phyloP scores from a whole-genome alignment of 2,113 vertebrate species.

The Ciconia maguari region DNA sequence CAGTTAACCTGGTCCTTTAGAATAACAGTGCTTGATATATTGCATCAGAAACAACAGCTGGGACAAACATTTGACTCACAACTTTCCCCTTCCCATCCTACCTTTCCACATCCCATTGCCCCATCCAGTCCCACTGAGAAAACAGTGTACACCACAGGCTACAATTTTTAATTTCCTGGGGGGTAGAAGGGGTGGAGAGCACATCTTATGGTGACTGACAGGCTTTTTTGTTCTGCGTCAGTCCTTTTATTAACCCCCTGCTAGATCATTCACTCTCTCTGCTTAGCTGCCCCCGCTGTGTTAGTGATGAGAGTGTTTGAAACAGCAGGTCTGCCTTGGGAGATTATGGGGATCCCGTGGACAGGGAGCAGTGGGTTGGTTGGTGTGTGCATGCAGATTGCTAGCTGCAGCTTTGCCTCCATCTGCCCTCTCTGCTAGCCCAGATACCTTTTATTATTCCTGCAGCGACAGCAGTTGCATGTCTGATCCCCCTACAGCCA shows the following conservation, averaged over 20 bases:
- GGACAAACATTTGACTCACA: background rate
- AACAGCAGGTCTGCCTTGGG: constrained; percentile 67
- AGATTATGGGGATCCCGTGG: constrained; percentile 61
- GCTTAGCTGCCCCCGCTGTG: constrained; percentile 53
- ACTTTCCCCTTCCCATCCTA: background rate
- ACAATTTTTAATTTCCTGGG: constrained; percentile 60
- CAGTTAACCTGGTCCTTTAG: background rate
- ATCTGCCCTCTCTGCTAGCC: constrained; percentile 16
- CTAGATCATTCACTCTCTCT: constrained; percentile 39
- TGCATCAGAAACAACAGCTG: background rate
- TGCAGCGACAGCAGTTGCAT: background rate
- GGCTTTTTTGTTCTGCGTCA: constrained; percentile 53
- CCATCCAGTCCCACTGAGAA: background rate
- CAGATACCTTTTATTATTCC: background rate
- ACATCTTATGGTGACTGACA: constrained; percentile 49
- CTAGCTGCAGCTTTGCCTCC: constrained; percentile 39
- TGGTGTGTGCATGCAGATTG: constrained; percentile 42
- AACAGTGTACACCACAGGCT: background rate
- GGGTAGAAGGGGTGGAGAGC: constrained; percentile 18
- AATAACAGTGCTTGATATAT: background rate
- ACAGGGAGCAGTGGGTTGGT: constrained; percentile 33
- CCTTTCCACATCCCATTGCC: background rate
- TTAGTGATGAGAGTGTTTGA: constrained; percentile 70
- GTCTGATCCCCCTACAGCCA: background rate
- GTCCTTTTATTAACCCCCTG: constrained; percentile 69